phyloP scores from a whole-genome alignment of 2,797 vertebrate genomes.

The Lithobates sylvaticus region DNA sequence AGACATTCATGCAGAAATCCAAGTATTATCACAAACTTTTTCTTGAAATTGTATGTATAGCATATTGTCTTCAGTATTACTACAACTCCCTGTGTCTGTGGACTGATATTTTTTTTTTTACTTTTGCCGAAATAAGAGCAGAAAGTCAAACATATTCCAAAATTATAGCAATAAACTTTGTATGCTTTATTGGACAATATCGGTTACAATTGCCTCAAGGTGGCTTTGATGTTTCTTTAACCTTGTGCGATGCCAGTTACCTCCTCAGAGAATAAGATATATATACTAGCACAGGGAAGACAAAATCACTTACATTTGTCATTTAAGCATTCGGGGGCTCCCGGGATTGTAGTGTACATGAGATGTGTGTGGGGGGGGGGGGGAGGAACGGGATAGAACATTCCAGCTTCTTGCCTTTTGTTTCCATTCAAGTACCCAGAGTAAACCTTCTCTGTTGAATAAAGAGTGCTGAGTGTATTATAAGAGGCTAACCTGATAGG shows the following conservation, averaged over 20 bases:
- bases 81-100: not conserved
- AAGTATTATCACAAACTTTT: too few relatives aligned
- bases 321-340: constrained; percentile 66
- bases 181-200: constrained; percentile 62
- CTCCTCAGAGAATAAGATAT: constrained; percentile 63
- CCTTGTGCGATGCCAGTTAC: constrained; percentile 45
- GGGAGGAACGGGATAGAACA: constrained; percentile 19
- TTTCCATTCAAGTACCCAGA: constrained; percentile 10
- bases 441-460: constrained; percentile 46
- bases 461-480: constrained; percentile 49
- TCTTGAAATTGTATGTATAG: not conserved
- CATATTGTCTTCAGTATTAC: not conserved
- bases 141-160: constrained; percentile 54
- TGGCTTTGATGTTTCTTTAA: constrained; percentile 62
- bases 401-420: constrained; percentile 4
- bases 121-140: constrained; percentile 22
- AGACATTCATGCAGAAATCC: too few relatives aligned
- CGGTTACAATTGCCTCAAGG: constrained; percentile 63
- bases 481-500: constrained; percentile 68
- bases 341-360: constrained; percentile 60
- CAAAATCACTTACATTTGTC: constrained; percentile 68
- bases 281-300: constrained; percentile 53
- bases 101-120: constrained; percentile 21
- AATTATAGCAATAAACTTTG: constrained; percentile 62
- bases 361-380: constrained; percentile 22